Evolutionary conservation across 1,140 invertebrate genomes (phyloP).

Genomic region (Agraylea sexmaculata): DNA sequence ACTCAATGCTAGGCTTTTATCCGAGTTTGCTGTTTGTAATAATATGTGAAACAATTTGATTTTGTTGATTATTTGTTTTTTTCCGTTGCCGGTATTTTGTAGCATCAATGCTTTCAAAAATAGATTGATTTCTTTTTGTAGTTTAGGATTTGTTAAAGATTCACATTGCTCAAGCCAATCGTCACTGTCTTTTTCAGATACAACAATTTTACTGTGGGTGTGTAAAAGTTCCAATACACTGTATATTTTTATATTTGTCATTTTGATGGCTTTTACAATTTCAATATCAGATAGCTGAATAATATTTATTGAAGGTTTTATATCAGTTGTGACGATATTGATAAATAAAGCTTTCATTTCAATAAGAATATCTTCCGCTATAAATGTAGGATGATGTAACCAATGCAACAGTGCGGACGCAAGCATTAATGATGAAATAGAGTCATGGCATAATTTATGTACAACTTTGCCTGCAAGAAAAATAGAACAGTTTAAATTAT

Average conservation of each 20-base stretch:
- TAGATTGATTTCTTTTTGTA: conserved; percentile 6
- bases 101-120: conserved; percentile 8
- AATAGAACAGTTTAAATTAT: no score
- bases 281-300: conserved; percentile 9
- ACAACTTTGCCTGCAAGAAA: conserved; percentile 11
- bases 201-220: conserved; percentile 1
- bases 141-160: background rate
- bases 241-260: conserved; percentile 6
- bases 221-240: conserved; percentile 5
- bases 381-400: conserved; percentile 9
- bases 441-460: conserved; percentile 4
- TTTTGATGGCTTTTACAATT: conserved; percentile 8
- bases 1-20: conserved; percentile 5
- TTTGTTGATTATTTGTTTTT: conserved; percentile 2
- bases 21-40: conserved; percentile 3
- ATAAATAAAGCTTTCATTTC: conserved; percentile 7
- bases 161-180: conserved; percentile 7
- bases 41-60: conserved; percentile 3
- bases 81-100: background rate
- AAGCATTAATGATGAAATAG: conserved; percentile 8
- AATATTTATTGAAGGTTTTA: background rate
- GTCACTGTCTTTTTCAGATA: conserved; percentile 3
- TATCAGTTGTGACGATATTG: background rate
- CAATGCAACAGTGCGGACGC: conserved; percentile 11
- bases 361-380: background rate